Evolutionary conservation across 2,113 vertebrate species (phyloP), one percentile per base, ranked within the genome.

Genomic region (Heptranchias perlo): DNA sequence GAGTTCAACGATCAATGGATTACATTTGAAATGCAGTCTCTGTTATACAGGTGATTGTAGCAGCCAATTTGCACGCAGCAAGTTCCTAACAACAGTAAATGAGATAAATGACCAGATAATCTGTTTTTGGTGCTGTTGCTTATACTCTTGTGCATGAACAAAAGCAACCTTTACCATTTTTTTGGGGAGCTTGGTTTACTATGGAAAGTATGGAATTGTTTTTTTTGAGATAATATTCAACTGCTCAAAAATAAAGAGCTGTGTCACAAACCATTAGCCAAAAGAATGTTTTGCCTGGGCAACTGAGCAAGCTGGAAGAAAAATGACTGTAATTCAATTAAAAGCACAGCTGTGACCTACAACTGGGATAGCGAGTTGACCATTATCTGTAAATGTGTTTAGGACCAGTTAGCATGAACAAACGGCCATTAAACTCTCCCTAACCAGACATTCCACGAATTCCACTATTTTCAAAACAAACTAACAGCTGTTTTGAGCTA

Each of bases 331-430:
- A 91, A 91, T 58, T 91, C 87, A 91, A 91, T 91, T 91, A 91
- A 58, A 91, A 18, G 16, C 87, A n/a, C 87, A 91, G 87, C 87
- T 91, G 87, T 58, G 87, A n/a, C 52, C 87, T 54, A 10, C 4
- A 62, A 39, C 89, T 0, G 52, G 87, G 49, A 58, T 58, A 5
- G 31, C 5, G 3, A 28, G 28, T 91, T 91, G 52, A 91, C 52
- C 13, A 91, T 91, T 91, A 31, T 91, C 52, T 58, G 52, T 91
- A 91, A 91, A 91, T 91, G 87, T 91, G 28, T 28, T 91, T 91
- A 58, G 31, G 52, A 54, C 54, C 52, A 91, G 87, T 91, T 61
- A 91, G 87, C 35, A 91, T 58, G 13, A 91, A 31, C 31, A 58
- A 58, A 54, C 18, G 87, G 61, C 31, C 52, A 58, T 91, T 91